phyloP scores from a whole-genome alignment of 1,140 invertebrate species.

The Zaprionus ghesquierei region DNA sequence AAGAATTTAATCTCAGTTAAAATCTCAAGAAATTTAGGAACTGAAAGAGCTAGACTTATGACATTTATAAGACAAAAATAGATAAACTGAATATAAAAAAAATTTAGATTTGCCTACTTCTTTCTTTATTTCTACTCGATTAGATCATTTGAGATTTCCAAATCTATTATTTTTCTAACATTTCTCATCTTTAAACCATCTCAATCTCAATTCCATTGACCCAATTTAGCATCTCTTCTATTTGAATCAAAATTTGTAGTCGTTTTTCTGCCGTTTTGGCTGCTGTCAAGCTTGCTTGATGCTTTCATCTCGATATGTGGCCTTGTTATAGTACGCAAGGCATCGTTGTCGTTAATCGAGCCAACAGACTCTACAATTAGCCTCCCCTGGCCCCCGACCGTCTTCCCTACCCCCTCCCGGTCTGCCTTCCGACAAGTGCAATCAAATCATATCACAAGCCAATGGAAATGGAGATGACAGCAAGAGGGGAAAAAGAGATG shows the following conservation, averaged over 20 bases:
- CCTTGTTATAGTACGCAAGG: too few species aligned
- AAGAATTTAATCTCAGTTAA: too few species aligned
- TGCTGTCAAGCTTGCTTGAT: not conserved
- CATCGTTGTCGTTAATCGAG: constrained; percentile 40
- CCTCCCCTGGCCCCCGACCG: not conserved
- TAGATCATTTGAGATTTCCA: too few species aligned
- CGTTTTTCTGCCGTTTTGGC: not conserved
- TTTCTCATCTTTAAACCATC: not conserved
- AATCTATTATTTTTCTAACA: too few species aligned
- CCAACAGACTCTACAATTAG: constrained; percentile 42
- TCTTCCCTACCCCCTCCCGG: constrained; percentile 18
- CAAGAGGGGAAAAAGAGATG: too few species aligned
- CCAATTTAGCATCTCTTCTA: not conserved
- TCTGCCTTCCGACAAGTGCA: too few species aligned
- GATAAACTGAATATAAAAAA: too few species aligned
- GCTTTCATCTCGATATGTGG: constrained; percentile 37
- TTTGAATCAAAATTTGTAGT: too few species aligned
- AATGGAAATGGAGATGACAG: constrained; percentile 1
- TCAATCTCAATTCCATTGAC: not conserved
- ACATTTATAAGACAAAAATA: too few species aligned
- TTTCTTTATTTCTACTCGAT: too few species aligned
- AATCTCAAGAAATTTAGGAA: not conserved
- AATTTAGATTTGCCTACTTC: too few species aligned
- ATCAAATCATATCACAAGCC: constrained; percentile 47
- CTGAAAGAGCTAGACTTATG: not conserved